A percentile compares a stretch with the other conserved stretches of the same genome.
Evolutionary conservation across 1,140 invertebrate species (phyloP).

Genomic region (Choristoneura fumiferana): DNA sequence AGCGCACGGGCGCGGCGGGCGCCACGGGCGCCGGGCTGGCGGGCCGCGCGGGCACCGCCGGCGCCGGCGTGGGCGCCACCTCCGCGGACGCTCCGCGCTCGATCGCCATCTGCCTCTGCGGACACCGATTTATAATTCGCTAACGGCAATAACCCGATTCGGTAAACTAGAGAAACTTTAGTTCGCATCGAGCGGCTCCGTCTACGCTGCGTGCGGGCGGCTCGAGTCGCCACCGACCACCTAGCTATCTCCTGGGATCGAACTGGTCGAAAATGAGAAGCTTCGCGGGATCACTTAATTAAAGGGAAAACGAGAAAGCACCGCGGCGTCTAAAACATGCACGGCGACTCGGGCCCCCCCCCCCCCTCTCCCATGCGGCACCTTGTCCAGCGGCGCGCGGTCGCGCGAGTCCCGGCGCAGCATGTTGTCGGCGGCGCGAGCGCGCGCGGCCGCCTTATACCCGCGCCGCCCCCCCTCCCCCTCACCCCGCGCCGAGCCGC

Average conservation of each 20-base stretch:
- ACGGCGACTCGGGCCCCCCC: too few relatives aligned
- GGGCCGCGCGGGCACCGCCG: background rate
- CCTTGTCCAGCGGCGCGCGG: background rate
- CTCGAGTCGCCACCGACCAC: too few relatives aligned
- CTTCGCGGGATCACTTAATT: too few relatives aligned
- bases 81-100: conserved; percentile 35
- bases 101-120: conserved; percentile 57
- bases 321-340: too few relatives aligned
- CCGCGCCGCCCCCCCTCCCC: background rate
- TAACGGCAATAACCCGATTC: background rate
- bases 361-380: too few relatives aligned
- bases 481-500: too few relatives aligned
- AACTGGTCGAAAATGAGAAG: too few relatives aligned
- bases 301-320: too few relatives aligned
- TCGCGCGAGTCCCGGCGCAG: conserved; percentile 16
- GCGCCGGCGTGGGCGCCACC: conserved; percentile 2
- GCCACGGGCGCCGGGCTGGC: conserved; percentile 19
- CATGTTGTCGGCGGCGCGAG: conserved; percentile 1
- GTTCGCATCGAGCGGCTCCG: too few relatives aligned
- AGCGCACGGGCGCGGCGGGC: conserved; percentile 52
- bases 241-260: too few relatives aligned
- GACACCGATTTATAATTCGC: conserved; percentile 13
- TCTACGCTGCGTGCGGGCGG: too few relatives aligned
- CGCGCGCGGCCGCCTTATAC: background rate
- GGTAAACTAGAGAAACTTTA: too few relatives aligned